A percentile compares a stretch with the other conserved stretches of the same genome.
phyloP scores from a whole-genome alignment of 2,797 vertebrate species.

The Eulemur rubriventer region DNA sequence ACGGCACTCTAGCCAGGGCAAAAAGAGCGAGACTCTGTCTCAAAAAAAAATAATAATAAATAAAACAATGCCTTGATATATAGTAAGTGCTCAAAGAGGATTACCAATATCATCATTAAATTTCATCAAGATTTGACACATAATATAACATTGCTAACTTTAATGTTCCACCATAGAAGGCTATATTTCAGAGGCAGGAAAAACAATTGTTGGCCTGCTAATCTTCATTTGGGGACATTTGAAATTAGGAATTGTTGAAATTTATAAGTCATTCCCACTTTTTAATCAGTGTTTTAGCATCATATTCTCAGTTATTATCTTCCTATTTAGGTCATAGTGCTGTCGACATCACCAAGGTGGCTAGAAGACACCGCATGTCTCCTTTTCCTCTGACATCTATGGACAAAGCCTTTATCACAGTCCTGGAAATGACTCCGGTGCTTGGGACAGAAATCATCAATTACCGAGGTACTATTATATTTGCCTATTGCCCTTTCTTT shows the following conservation, averaged over 20 bases:
- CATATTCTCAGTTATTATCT: constrained; percentile 64
- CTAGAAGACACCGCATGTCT: constrained; percentile 98
- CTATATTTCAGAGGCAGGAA: neutral
- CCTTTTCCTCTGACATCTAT: constrained; percentile 98
- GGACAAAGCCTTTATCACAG: constrained; percentile 99
- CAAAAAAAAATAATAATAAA: too few species aligned
- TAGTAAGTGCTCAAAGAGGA: neutral
- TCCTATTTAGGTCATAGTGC: constrained; percentile 94
- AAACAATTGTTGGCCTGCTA: neutral
- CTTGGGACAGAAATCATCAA: constrained; percentile 99
- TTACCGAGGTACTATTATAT: constrained; percentile 92
- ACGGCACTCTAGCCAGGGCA: too few species aligned
- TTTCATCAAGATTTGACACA: constrained; percentile 47
- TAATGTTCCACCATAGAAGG: neutral
- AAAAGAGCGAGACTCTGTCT: too few species aligned
- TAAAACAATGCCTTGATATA: neutral
- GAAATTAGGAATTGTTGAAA: constrained; percentile 29
- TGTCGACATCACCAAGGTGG: constrained; percentile 99
- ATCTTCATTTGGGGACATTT: constrained; percentile 4
- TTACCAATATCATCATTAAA: constrained; percentile 25
- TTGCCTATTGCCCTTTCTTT: constrained; percentile 23
- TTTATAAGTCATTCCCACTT: constrained; percentile 47
- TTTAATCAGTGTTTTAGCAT: constrained; percentile 32
- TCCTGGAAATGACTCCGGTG: constrained; percentile 98
- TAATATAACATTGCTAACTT: neutral